A percentile compares a stretch with the other conserved stretches of the same genome.
Conservation (phyloP, 1,140 invertebrate genomes). For the Rhynchophorus ferrugineus region DNA sequence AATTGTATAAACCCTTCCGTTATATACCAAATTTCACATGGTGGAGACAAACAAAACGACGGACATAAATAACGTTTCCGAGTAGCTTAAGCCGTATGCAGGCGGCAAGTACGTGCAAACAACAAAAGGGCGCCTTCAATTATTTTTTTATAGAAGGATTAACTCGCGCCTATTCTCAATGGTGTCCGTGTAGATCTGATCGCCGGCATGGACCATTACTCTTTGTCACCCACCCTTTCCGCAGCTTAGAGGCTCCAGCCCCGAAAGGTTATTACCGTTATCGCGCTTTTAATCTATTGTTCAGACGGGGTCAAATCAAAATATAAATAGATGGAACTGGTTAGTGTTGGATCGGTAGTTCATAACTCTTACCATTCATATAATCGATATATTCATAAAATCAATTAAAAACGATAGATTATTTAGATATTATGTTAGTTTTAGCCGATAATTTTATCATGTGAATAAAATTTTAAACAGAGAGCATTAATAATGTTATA, state of each 20-base stretch:
- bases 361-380: no score
- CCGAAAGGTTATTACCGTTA: slow-evolving; percentile 18
- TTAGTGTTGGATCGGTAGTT: not conserved
- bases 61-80: not conserved
- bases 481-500: no score
- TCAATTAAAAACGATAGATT: no score
- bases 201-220: slow-evolving; percentile 18
- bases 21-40: no score
- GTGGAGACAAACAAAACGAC: not conserved
- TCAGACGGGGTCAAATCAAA: slow-evolving; percentile 18
- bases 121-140: slow-evolving; percentile 14
- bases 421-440: no score
- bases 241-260: slow-evolving; percentile 11
- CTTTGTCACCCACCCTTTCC: slow-evolving; percentile 21
- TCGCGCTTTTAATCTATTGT: slow-evolving; percentile 14
- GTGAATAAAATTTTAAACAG: no score
- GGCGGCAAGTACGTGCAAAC: slow-evolving; percentile 8
- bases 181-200: slow-evolving; percentile 16
- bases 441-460: no score
- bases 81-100: not conserved
- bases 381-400: no score
- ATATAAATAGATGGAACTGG: slow-evolving; percentile 9
- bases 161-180: slow-evolving; percentile 10
- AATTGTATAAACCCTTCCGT: no score
- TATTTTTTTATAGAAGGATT: slow-evolving; percentile 21